Evolutionary conservation across 2,797 vertebrate species (phyloP), one percentile per base, ranked within the genome.

Genomic region (Poeciliopsis paucimaculata): DNA sequence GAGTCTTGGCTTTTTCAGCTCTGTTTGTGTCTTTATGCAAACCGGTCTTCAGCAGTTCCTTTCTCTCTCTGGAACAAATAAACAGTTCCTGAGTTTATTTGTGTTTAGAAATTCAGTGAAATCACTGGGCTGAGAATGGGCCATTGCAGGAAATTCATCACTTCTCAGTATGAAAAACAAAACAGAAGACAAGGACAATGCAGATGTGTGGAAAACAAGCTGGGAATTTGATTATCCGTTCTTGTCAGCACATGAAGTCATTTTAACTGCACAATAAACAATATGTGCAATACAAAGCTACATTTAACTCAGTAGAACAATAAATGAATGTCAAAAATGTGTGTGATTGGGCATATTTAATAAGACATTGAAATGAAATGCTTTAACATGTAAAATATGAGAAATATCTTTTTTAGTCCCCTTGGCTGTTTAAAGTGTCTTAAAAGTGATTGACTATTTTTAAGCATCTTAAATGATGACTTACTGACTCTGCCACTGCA

Each of bases 1-100:
- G 60, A 82, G 72, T 80, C 87, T 85, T 81, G 86, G 82, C 49
- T 57, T 80, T 77, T 71, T 85, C 47, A 90, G 87, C 77, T 81
- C 39, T 66, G 77, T 77, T 76, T 89, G 53, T 81, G 77, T 84
- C 79, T 83, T 75, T 71, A 51, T 80, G 28, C 5, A 47, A 73
- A 72, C 74, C 51, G 68, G 55, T 87, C 51, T 84, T 62, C 77
- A 75, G 70, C 60, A 66, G 66, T 62, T 86, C 36, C 73, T 49
- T 83, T 73, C 51, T 11, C 46, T n/a, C n/a, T n/a, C n/a, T n/a
- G n/a, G n/a, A n/a, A n/a, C n/a, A n/a, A n/a, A n/a, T n/a, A n/a
- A n/a, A n/a, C 5, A 18, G 39, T 83, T 80, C 13, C 68, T 31
- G 68, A 73, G 77, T 78, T 82, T 68, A 80, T 53, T 55, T 31